Conservation (phyloP, 1,140 invertebrate species). For the Bombyx mori region ASM3026992v2 NC_085117.1:11188001-11188500, state of each 20-base stretch:
- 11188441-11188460: conserved; percentile 16
- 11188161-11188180: not conserved
- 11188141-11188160: too few relatives aligned
- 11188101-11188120: too few relatives aligned
- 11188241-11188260: conserved; percentile 66
- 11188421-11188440: conserved; percentile 36
- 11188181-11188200: conserved; percentile 13
- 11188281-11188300: conserved; percentile 58
- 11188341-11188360: conserved; percentile 50
- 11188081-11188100: too few relatives aligned
- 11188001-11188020: too few relatives aligned
- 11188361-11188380: conserved; percentile 42
- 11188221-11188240: conserved; percentile 67
- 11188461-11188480: conserved; percentile 7
- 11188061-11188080: too few relatives aligned
- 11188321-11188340: conserved; percentile 66
- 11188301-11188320: conserved; percentile 47
- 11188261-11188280: conserved; percentile 65
- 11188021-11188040: too few relatives aligned
- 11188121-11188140: too few relatives aligned
- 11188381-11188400: conserved; percentile 27
- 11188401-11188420: conserved; percentile 26
- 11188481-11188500: conserved; percentile 10
- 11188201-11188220: conserved; percentile 47
- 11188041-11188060: too few relatives aligned